These are phyloP conservation scores for Tetragnatha montana DNA, from an alignment of 2,888 invertebrate genomes.

Conservation along the genomic window DNA sequence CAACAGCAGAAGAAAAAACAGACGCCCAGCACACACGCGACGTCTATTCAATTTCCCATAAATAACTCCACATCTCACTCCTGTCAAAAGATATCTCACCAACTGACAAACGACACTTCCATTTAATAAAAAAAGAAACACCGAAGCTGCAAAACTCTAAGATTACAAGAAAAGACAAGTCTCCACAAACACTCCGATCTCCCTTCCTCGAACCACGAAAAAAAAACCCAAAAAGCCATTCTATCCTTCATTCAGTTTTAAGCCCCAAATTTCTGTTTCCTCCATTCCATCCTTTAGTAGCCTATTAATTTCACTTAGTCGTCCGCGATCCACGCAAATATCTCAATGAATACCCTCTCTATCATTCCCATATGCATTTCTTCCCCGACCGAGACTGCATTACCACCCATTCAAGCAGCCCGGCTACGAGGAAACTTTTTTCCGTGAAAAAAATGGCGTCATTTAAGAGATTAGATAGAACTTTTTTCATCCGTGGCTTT, in stretches of 20 bases:
- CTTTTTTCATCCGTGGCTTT: conserved; percentile 17
- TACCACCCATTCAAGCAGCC: neutral
- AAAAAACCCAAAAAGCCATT: neutral
- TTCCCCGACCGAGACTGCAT: neutral
- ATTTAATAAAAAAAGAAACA: neutral
- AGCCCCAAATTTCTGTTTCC: conserved; percentile 15
- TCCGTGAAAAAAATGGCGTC: conserved; percentile 48
- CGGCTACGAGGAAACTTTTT: conserved; percentile 26
- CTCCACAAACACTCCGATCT: neutral
- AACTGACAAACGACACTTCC: neutral
- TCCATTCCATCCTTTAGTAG: conserved; percentile 14
- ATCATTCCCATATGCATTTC: neutral
- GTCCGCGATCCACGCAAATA: conserved; percentile 33
- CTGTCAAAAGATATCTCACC: neutral
- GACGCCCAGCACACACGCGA: too few species aligned
- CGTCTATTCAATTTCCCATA: too few species aligned
- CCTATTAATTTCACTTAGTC: conserved; percentile 68
- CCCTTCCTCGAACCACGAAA: neutral
- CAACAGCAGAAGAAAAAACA: too few species aligned
- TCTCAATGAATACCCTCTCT: conserved; percentile 2
- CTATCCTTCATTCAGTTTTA: conserved; percentile 2
- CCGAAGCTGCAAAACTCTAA: neutral
- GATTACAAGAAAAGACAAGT: neutral
- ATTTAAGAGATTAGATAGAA: conserved; percentile 62
- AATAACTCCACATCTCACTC: too few species aligned